Percentiles rank a stretch among this genome's conserved stretches.
These are phyloP conservation scores for Tortricodes alternella DNA, from an alignment of 2,888 invertebrate genomes.

Conservation along the genomic window DNA sequence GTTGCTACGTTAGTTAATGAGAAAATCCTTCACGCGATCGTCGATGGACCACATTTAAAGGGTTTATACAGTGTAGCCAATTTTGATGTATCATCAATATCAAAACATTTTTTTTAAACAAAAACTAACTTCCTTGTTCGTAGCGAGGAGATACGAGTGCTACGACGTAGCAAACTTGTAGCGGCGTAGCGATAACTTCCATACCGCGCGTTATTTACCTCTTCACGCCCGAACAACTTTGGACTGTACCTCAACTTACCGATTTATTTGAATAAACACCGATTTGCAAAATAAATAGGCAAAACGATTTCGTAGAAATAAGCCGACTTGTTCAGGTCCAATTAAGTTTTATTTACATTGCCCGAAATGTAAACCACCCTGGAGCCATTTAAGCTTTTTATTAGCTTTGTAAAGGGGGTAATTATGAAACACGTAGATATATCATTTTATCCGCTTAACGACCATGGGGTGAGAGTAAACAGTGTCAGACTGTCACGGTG, in stretches of 20 bases:
- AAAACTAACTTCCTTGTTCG: too few species aligned
- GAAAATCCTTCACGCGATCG: constrained; percentile 28
- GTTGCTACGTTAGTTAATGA: constrained; percentile 49
- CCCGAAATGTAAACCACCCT: background rate
- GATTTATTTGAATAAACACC: background rate
- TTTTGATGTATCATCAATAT: too few species aligned
- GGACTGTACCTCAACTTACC: background rate
- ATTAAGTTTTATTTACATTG: constrained; percentile 15
- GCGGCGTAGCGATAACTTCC: constrained; percentile 61
- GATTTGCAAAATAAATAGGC: background rate
- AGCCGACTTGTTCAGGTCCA: constrained; percentile 5
- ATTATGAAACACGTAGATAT: background rate
- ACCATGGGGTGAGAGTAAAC: constrained; percentile 1
- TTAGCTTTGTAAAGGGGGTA: constrained; percentile 1
- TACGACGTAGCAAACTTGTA: constrained; percentile 50
- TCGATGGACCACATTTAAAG: too few species aligned
- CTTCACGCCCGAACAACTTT: constrained; percentile 18
- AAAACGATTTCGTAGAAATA: background rate
- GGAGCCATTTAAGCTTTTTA: constrained; percentile 5
- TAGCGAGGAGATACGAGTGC: constrained; percentile 12
- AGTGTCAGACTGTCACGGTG: background rate
- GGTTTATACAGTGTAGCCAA: too few species aligned
- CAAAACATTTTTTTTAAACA: too few species aligned
- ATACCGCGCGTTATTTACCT: constrained; percentile 54
- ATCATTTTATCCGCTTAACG: background rate